Conservation (phyloP, 1,140 invertebrate genomes). For the Drosophila carrolli region DNA sequence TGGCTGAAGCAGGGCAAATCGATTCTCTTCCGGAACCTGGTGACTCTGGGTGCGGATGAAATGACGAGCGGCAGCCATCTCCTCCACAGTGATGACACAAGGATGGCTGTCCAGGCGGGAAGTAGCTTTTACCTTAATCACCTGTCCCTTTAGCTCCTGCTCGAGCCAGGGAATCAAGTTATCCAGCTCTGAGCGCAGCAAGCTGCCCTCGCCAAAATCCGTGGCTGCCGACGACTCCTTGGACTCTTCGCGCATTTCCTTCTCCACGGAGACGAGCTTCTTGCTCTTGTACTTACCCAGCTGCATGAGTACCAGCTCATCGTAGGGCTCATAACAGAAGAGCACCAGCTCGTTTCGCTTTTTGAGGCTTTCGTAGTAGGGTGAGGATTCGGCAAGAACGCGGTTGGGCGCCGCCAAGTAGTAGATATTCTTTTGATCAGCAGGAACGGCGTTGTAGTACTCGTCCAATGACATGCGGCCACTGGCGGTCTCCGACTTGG, state of each 20-base stretch:
- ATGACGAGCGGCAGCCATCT: slow-evolving; percentile 98
- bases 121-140: slow-evolving; percentile 92
- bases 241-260: slow-evolving; percentile 93
- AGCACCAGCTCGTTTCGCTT: slow-evolving; percentile 95
- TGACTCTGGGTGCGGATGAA: slow-evolving; percentile 96
- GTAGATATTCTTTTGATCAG: slow-evolving; percentile 94
- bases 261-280: slow-evolving; percentile 95
- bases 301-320: slow-evolving; percentile 97
- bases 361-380: slow-evolving; percentile 97
- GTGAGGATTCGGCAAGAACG: slow-evolving; percentile 94
- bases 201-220: slow-evolving; percentile 87
- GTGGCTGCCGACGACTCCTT: slow-evolving; percentile 85
- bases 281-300: slow-evolving; percentile 93
- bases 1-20: slow-evolving; percentile 94
- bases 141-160: slow-evolving; percentile 90
- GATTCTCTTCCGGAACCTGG: slow-evolving; percentile 93
- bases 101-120: slow-evolving; percentile 94
- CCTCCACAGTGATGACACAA: slow-evolving; percentile 96
- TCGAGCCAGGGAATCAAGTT: slow-evolving; percentile 92
- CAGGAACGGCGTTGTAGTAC: slow-evolving; percentile 92
- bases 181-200: slow-evolving; percentile 90
- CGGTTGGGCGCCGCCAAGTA: slow-evolving; percentile 97
- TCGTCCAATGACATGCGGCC: slow-evolving; percentile 93
- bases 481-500: slow-evolving; percentile 88
- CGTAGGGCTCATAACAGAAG: slow-evolving; percentile 98